Evolutionary conservation across 2,113 vertebrate species (phyloP), one percentile per base, ranked within the genome.

Genomic region (Nicator chloris): DNA sequence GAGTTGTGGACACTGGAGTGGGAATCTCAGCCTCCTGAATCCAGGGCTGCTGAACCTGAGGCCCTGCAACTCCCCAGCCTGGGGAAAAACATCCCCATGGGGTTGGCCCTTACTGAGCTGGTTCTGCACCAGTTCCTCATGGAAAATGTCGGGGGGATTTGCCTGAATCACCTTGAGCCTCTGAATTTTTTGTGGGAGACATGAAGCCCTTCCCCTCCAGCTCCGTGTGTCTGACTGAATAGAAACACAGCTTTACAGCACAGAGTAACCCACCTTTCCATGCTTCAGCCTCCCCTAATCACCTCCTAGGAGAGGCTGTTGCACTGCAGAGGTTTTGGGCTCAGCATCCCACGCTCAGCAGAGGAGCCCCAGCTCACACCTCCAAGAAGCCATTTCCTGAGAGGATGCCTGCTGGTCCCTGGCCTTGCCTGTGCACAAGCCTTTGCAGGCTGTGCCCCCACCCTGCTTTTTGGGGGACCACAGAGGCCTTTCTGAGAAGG

Each of bases 401-500:
- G 33, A 5, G 0, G 6, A 7, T 1, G 47, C 27, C 39, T 64
- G 80, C 0, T 1, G 15, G 21, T 40, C 4, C 57, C 77, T 31
- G 13, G 8, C 18, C 42, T 10, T 5, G 5, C 10, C 50, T 2
- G 2, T 17, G 27, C n/a, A 1, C 3, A 66, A 28, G 27, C 11
- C 37, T 39, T 3, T 7, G 53, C 0, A 2, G 51, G 5, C 4
- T n/a, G 4, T 3, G 4, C 4, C 7, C 17, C 21, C 15, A 35
- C 14, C 8, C 17, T 1, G 23, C 72, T 82, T 85, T 69, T 18
- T 1, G 9, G 53, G 40, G 23, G 26, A 23, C 33, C 9, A 4
- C 54, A 10, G 63, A 39, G 15, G 10, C 20, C 11, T 82, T 87
- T 73, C 50, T 7, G 2, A 37, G 88, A 61, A 90, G 28, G 39